Evolutionary conservation across 2,797 vertebrate species (phyloP), one percentile per base, ranked within the genome.

Genomic region (Alectoris magna): DNA sequence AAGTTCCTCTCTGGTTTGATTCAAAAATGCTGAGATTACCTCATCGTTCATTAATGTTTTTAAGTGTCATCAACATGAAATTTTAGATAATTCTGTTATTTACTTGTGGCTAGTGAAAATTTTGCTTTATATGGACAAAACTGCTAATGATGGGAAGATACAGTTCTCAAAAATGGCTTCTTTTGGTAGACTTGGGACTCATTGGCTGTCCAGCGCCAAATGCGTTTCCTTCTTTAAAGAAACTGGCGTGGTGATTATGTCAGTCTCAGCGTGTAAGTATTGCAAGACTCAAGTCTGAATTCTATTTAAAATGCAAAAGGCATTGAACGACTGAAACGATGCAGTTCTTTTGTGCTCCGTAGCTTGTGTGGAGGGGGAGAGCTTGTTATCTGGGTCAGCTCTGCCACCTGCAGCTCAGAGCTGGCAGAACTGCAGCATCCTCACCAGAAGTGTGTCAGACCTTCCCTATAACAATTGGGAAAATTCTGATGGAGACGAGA

Each of bases 371-470:
- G 70, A 8, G 3, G 21, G 59, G 63, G 56, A 69, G 66, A 17
- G n/a, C 14, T 71, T 55, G 73, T 96, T 97, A 18, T 64, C 93
- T 84, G 96, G 94, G 96, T 86, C 60, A 67, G 95, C 83, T 93
- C 97, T 97, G 98, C 98, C 97, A 96, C 93, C 97, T 98, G 97
- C 96, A 97, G 97, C 95, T 88, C 27, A 14, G 55, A 97, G 85
- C 77, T 39, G 53, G 96, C 95, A 97, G 84, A 76, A 77, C 72
- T 27, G 3, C 58, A 0, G 0, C 21, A 14, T 14, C 59, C 12
- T 62, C 80, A 0, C 63, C 73, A 17, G 2, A 27, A 10, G 8
- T 14, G 1, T 10, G 44, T 7, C 56, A 53, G 84, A 15, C 62
- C 46, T 21, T 10, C 1, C 2, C 31, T 18, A 0, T 36, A 38